Conservation (phyloP, 2,888 invertebrate genomes). For the Cephus pulcher region DNA sequence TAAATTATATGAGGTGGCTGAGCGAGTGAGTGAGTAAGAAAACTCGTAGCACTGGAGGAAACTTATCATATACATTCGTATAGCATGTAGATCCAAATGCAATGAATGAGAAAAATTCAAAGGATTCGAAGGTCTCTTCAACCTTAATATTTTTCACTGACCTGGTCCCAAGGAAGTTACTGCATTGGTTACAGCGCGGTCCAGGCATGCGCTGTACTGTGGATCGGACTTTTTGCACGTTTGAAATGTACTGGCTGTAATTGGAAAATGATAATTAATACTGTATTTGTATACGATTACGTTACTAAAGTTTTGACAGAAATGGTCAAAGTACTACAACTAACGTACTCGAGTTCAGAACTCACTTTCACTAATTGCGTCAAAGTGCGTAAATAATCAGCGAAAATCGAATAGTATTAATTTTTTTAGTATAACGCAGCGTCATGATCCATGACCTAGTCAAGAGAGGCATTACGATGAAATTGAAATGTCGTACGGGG, state of each 20-base stretch:
- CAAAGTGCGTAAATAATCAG: not conserved
- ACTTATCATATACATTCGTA: slow-evolving; percentile 13
- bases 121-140: not conserved
- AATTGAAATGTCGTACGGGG: not conserved
- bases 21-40: slow-evolving; percentile 15
- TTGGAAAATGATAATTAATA: not conserved
- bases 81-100: not conserved
- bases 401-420: not conserved
- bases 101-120: not conserved
- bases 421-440: not conserved
- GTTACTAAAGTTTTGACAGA: not conserved
- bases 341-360: slow-evolving; percentile 26
- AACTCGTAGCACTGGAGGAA: slow-evolving; percentile 27
- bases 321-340: not conserved
- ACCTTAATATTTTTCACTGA: slow-evolving; percentile 51
- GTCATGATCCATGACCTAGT: not conserved
- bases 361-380: slow-evolving; percentile 45
- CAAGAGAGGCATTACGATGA: not conserved
- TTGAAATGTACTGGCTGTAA: slow-evolving; percentile 64
- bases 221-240: slow-evolving; percentile 71
- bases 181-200: slow-evolving; percentile 70
- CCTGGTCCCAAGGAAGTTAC: slow-evolving; percentile 71
- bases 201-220: slow-evolving; percentile 72
- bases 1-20: slow-evolving; percentile 32
- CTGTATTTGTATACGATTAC: not conserved